phyloP scores from a whole-genome alignment of 2,797 vertebrate genomes.

The Podargus strigoides region DNA sequence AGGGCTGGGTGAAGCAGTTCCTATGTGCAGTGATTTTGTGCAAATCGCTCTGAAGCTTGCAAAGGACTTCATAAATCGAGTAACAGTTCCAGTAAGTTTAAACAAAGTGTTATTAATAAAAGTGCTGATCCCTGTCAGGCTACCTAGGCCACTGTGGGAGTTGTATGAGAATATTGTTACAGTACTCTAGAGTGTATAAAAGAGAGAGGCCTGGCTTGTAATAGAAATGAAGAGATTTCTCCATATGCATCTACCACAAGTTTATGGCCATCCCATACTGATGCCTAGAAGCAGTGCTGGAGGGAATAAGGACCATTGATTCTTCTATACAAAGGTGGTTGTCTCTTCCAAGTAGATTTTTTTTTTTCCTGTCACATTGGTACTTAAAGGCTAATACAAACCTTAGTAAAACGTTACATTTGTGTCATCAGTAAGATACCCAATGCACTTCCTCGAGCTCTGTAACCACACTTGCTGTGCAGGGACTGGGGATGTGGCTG shows the following conservation, averaged over 20 bases:
- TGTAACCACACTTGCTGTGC: background rate
- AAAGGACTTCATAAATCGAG: conserved; percentile 26
- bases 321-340: background rate
- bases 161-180: background rate
- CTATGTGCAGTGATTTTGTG: background rate
- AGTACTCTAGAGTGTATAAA: background rate
- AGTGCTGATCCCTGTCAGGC: background rate
- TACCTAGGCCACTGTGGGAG: background rate
- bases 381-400: background rate
- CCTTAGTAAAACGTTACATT: background rate
- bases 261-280: background rate
- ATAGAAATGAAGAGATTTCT: background rate
- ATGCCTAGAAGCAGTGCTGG: background rate
- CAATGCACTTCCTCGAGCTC: background rate
- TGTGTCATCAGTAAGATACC: background rate
- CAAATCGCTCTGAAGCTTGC: background rate
- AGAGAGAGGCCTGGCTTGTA: background rate
- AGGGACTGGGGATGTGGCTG: too few species aligned
- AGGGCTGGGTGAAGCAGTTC: background rate
- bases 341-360: background rate
- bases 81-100: background rate
- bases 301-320: background rate
- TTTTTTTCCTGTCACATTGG: background rate
- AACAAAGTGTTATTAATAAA: conserved; percentile 7
- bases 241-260: background rate